Evolutionary conservation across 2,113 vertebrate species (phyloP), one percentile per base, ranked within the genome.

Genomic region (Melanostigma gelatinosum): DNA sequence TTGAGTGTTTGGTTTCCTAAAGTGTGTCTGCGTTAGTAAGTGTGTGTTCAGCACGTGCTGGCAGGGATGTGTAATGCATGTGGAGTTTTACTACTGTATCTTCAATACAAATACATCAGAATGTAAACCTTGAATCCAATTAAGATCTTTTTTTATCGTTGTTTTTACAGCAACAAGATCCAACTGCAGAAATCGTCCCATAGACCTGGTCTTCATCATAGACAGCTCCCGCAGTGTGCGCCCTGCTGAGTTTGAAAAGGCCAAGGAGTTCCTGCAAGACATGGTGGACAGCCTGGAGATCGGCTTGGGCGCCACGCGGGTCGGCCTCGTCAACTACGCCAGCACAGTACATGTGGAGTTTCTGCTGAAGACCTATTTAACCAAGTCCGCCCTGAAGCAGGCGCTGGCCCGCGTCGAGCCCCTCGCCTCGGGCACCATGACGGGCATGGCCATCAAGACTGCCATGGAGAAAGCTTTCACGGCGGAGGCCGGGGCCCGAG

Each of bases 221-320:
- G 98, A 99, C 88, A 99, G 98, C 77, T 99, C 98, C 50, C 96
- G 97, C 2, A 99, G 98, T 0, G 97, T 99, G 0, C 94, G 97
- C 7, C 96, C 96, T 1, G 90, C 93, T 4, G 97, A 98, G 82
- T 99, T 98, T 86, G 96, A 96, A 87, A 98, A 97, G 85, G 97
- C 98, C 83, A 99, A 98, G 81, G 92, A 93, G 80, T 98, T 99
- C 70, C 80, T 99, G 27, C 95, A 96, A 7, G 88, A 93, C 80
- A 96, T 96, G 95, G 96, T 99, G 1, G 96, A 97, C 29, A 96
- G 94, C 11, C 85, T 99, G 91, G 96, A 96, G 0, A 91, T 97
- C 0, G 95, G 97, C 12, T 86, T 90, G 0, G 88, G 93, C 0
- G 89, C 92, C 62, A 98, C 98, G 0, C 95, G 94, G 0, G 96